These are phyloP conservation scores for Clarias magur DNA, from an alignment of 2,113 vertebrate genomes.

Conservation along the genomic window DNA sequence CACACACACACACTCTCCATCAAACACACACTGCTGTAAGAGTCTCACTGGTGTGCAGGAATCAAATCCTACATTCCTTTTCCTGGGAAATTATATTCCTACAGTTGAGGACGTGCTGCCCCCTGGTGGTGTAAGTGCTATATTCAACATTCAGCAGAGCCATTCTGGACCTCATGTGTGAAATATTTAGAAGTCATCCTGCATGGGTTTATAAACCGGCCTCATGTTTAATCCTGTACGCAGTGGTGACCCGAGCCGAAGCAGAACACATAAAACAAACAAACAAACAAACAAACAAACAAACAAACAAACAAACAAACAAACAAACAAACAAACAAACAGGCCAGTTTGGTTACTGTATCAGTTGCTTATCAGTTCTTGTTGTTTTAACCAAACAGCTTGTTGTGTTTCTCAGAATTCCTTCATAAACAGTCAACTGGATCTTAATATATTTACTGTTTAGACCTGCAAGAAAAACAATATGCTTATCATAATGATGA, in stretches of 20 bases:
- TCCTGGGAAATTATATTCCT: neutral
- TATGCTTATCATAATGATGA: neutral
- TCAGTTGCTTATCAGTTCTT: neutral
- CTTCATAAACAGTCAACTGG: neutral
- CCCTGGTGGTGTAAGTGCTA: neutral
- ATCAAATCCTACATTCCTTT: neutral
- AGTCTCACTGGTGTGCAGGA: neutral
- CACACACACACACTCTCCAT: neutral
- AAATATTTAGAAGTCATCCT: neutral
- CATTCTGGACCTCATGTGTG: neutral
- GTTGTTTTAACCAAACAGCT: neutral
- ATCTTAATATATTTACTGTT: neutral
- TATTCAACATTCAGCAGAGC: neutral
- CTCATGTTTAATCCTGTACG: neutral
- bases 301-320: neutral
- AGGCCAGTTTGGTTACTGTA: neutral
- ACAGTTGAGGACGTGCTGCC: neutral
- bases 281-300: neutral
- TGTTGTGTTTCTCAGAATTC: neutral
- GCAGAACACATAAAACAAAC: neutral
- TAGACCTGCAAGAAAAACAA: neutral
- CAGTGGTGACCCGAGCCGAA: neutral
- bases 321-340: neutral
- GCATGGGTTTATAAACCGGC: neutral
- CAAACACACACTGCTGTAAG: neutral